A percentile compares a stretch with the other conserved stretches of the same genome.
Conservation (phyloP, 2,113 vertebrate genomes). For the Podocnemis expansa region DNA sequence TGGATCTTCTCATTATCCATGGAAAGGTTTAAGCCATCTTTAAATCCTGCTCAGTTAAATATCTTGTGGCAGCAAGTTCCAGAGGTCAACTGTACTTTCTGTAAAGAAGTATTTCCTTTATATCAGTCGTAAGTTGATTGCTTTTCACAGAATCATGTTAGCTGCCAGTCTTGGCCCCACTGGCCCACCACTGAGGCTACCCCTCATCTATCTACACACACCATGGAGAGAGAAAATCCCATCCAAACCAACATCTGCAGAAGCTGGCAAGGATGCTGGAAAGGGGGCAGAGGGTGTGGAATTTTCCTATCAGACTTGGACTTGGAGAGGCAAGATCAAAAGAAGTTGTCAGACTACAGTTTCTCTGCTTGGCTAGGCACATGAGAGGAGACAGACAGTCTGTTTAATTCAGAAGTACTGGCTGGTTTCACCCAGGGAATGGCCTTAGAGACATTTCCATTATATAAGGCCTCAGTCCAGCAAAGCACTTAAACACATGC, state of each 20-base stretch:
- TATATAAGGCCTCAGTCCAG: neutral
- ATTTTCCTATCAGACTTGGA: neutral
- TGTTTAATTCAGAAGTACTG: neutral
- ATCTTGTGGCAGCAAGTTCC: neutral
- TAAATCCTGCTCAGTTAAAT: neutral
- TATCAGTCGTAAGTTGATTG: neutral
- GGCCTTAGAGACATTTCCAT: neutral
- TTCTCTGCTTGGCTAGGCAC: neutral
- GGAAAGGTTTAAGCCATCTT: neutral
- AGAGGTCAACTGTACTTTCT: rapidly evolving
- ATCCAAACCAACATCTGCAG: neutral
- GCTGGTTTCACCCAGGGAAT: neutral
- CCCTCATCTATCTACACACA: neutral
- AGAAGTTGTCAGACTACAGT: neutral
- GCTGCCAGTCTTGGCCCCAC: rapidly evolving
- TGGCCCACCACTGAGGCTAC: neutral
- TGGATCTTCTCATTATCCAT: rapidly evolving
- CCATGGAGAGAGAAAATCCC: neutral
- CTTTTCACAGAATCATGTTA: neutral
- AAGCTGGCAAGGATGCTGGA: neutral
- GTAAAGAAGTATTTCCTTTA: neutral
- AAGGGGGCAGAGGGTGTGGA: neutral
- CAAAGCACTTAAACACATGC: rapidly evolving
- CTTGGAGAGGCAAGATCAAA: neutral
- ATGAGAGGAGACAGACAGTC: neutral